Evolutionary conservation across 2,113 vertebrate species (phyloP), one percentile per base, ranked within the genome.

Genomic region (Otolemur garnettii): DNA sequence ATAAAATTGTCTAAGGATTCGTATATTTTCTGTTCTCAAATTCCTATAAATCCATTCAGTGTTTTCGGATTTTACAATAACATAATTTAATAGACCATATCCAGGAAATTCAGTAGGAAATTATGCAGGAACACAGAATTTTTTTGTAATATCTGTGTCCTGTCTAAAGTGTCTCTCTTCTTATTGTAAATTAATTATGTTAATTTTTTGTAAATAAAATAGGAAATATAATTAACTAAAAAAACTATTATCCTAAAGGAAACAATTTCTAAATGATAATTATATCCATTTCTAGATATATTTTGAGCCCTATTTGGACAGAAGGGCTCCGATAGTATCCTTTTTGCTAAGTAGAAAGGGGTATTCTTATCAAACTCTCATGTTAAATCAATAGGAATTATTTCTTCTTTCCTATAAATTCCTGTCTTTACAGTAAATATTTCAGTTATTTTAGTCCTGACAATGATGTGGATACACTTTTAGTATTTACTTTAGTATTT

Each of bases 221-320:
- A 38, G 22, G 22, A 87, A 94, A 30, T 77, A 80, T 80, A 87
- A 87, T 57, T 90, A 79, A 33, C 8, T 80, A 45, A 14, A 87
- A 88, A 92, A 69, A 72, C 18, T 69, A 5, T 69, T 22, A 91
- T 90, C 11, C 13, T n/a, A 91, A 87, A 90, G 66, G 55, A 94
- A 95, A 2, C 13, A 88, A 57, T 80, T 95, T 79, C 24, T 60
- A 66, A 94, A 83, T 21, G 26, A 66, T 57, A 79, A 42, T 71
- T 90, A 10, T 79, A 26, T 75, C 9, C 24, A 68, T 69, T 57
- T 80, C 3, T 69, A 22, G 17, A 79, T 17, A 57, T 95, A 90
- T 93, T 93, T 72, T 97, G 22, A 90, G 38, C 12, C 8, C 6
- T 80, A 62, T 94, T 93, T 96, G n/a, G 80, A 79, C 26, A 84